Conservation (phyloP, 2,113 vertebrate genomes). For the cat (Felis catus) region DNA sequence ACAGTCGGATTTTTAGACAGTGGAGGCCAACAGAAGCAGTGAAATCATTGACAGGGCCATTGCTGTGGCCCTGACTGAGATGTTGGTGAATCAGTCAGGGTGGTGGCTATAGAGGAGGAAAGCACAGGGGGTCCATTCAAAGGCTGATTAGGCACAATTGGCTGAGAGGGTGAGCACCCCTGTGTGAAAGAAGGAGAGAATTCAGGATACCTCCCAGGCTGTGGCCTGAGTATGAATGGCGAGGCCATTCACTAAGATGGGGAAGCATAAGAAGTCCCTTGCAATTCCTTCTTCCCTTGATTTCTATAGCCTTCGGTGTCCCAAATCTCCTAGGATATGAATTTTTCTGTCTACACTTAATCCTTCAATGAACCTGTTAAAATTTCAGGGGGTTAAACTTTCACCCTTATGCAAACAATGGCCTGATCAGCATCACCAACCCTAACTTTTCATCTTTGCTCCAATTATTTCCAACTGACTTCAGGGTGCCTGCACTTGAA, state of each 20-base stretch:
- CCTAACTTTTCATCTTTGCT: neutral
- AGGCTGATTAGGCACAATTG: neutral
- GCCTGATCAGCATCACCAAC: neutral
- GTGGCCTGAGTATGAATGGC: neutral
- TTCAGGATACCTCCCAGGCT: neutral
- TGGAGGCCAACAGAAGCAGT: neutral
- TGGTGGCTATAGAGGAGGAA: neutral
- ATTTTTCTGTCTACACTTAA: neutral
- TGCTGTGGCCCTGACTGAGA: neutral
- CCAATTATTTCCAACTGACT: neutral
- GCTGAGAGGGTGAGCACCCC: neutral
- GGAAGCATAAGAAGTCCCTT: neutral
- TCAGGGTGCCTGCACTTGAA: neutral
- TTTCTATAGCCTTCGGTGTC: neutral
- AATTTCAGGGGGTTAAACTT: neutral
- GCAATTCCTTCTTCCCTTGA: neutral
- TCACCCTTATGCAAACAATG: neutral
- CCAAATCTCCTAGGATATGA: neutral
- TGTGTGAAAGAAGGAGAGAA: neutral
- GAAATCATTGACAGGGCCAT: neutral
- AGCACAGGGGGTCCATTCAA: neutral
- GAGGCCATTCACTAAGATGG: neutral
- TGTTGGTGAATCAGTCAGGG: neutral
- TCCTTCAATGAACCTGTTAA: neutral
- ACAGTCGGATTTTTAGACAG: neutral